These are phyloP conservation scores for Drosophila seguyi DNA, from an alignment of 1,140 invertebrate genomes.

Conservation along the genomic window DNA sequence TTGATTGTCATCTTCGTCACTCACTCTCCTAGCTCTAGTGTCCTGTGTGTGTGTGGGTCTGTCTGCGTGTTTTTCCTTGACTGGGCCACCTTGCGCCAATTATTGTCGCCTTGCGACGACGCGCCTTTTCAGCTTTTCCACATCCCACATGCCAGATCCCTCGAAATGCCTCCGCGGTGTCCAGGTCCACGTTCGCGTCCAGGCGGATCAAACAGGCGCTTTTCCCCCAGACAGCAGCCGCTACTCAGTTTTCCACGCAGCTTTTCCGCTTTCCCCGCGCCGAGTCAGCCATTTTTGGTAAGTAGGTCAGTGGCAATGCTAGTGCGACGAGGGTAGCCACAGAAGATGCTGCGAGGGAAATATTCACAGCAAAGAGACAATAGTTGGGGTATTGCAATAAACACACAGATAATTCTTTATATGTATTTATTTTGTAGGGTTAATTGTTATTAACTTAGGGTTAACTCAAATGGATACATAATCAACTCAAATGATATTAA, in stretches of 20 bases:
- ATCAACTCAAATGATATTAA: background rate
- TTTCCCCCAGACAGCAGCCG: conserved; percentile 22
- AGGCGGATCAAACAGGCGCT: conserved; percentile 57
- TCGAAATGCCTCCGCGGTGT: conserved; percentile 54
- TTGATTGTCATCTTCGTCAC: conserved; percentile 39
- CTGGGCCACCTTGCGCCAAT: conserved; percentile 50
- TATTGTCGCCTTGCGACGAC: conserved; percentile 40
- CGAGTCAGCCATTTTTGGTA: conserved; percentile 56
- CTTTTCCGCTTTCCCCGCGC: conserved; percentile 11
- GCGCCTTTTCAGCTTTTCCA: conserved; percentile 53
- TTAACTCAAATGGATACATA: background rate
- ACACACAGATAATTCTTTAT: background rate
- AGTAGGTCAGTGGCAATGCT: conserved; percentile 72
- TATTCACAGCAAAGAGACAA: background rate
- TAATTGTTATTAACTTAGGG: too few relatives aligned
- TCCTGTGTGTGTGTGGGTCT: conserved; percentile 6
- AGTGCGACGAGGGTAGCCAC: conserved; percentile 40
- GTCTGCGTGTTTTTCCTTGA: conserved; percentile 37
- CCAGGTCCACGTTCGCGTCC: conserved; percentile 37
- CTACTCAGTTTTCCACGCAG: conserved; percentile 8
- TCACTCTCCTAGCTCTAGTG: conserved; percentile 12
- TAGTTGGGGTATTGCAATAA: background rate
- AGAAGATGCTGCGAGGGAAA: background rate
- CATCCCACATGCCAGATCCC: conserved; percentile 9
- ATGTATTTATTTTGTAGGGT: too few relatives aligned